Percentiles rank a stretch among this genome's conserved stretches.
These are phyloP conservation scores for Leptothorax acervorum DNA, from an alignment of 2,888 invertebrate genomes.

Conservation along the genomic window DNA sequence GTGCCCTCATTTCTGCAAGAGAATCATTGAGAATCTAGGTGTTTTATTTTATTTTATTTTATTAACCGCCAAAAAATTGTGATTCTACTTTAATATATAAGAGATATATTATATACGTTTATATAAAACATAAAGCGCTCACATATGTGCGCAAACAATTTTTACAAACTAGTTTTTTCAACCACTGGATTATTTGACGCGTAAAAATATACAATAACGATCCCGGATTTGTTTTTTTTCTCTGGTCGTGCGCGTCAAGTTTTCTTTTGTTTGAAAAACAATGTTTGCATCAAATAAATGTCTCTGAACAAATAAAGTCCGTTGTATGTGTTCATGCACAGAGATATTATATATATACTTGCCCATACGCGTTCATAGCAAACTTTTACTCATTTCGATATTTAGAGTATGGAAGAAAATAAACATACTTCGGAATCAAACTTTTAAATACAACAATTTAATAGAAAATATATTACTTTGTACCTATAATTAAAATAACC, in stretches of 20 bases:
- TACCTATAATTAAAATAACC: background rate
- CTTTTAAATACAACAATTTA: background rate
- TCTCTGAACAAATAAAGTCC: slow-evolving; percentile 13
- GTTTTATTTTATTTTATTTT: slow-evolving; percentile 36
- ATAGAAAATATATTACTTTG: background rate
- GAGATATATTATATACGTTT: background rate
- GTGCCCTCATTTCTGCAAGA: slow-evolving; percentile 24
- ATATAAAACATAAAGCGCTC: slow-evolving; percentile 8
- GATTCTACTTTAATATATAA: slow-evolving; percentile 25
- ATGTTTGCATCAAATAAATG: slow-evolving; percentile 44
- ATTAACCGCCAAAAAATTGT: slow-evolving; percentile 5
- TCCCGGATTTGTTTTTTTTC: slow-evolving; percentile 46
- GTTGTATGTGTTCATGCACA: background rate
- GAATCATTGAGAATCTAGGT: background rate
- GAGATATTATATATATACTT: background rate
- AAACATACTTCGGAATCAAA: background rate
- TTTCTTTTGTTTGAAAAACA: slow-evolving; percentile 43
- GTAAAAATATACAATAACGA: slow-evolving; percentile 55
- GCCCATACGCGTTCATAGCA: background rate
- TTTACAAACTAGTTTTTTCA: slow-evolving; percentile 48
- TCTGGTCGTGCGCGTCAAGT: slow-evolving; percentile 22
- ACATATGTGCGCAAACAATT: slow-evolving; percentile 34
- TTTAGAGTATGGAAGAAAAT: background rate
- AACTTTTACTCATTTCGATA: background rate
- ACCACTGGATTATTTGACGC: slow-evolving; percentile 45